Percentiles rank a stretch among this genome's conserved stretches.
Conservation (phyloP, 2,113 vertebrate genomes). For the Felis chaus region DNA sequence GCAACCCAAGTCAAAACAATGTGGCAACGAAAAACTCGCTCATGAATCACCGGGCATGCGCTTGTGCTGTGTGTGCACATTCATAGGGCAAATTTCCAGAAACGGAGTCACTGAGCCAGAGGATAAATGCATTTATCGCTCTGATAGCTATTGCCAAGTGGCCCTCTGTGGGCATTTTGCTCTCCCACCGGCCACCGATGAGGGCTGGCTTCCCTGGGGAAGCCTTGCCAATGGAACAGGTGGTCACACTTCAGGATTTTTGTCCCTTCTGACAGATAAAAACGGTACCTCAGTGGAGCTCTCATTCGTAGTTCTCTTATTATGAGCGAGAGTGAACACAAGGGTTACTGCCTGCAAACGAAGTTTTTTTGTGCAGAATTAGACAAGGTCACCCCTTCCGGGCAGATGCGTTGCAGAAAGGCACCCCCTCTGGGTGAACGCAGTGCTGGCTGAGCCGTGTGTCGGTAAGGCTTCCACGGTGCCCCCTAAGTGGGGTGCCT, state of each 20-base stretch:
- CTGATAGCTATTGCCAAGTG: neutral
- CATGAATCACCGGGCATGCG: too few relatives aligned
- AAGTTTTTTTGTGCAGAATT: neutral
- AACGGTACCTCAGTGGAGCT: neutral
- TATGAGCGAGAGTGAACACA: neutral
- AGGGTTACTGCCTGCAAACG: neutral
- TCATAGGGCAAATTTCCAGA: neutral
- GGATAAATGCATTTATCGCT: neutral
- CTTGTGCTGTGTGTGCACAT: too few relatives aligned
- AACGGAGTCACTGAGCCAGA: neutral
- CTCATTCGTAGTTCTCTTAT: neutral
- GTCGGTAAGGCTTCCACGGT: accelerated
- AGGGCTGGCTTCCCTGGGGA: accelerated
- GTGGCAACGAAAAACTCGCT: neutral
- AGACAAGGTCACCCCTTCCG: neutral
- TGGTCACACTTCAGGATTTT: neutral
- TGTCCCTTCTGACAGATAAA: neutral
- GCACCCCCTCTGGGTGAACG: neutral
- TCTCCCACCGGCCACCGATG: neutral
- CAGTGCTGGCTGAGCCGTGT: neutral
- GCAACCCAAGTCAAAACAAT: neutral
- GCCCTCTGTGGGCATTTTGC: neutral
- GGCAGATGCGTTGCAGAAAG: neutral
- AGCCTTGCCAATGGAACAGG: neutral
- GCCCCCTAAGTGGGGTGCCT: neutral